A percentile compares a stretch with the other conserved stretches of the same genome.
Conservation (phyloP, 2,888 invertebrate genomes). For the Lasioglossum malachurum region DNA sequence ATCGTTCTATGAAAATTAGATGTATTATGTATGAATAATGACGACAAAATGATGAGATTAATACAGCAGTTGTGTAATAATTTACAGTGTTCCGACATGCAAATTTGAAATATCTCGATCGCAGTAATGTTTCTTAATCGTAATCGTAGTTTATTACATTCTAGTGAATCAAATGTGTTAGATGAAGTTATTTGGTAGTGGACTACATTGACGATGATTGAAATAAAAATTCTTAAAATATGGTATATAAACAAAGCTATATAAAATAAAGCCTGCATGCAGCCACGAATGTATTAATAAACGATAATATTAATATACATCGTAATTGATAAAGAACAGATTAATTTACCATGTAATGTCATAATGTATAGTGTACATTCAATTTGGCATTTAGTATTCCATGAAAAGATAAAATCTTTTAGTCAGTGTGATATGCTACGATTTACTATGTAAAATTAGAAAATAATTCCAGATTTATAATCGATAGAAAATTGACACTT, state of each 20-base stretch:
- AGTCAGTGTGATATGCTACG: conserved; percentile 24
- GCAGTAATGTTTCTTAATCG: background rate
- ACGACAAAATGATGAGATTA: conserved; percentile 1
- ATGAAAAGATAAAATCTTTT: conserved; percentile 44
- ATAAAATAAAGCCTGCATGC: conserved; percentile 42
- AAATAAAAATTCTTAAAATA: conserved; percentile 5
- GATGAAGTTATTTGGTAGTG: conserved; percentile 7
- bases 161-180: background rate
- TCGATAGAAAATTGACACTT: conserved; percentile 23
- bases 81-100: conserved; percentile 24
- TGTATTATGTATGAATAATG: background rate
- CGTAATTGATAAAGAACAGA: conserved; percentile 25
- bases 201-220: background rate
- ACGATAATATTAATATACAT: conserved; percentile 31
- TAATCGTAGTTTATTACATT: background rate
- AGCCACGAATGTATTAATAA: conserved; percentile 33
- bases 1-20: background rate
- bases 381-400: conserved; percentile 38
- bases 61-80: conserved; percentile 8
- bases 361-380: conserved; percentile 38
- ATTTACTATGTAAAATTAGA: conserved; percentile 29
- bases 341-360: conserved; percentile 43
- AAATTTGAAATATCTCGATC: conserved; percentile 5
- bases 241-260: conserved; percentile 15
- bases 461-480: conserved; percentile 19